Evolutionary conservation across 2,888 invertebrate genomes (phyloP).

Genomic region (Aphidius colemani): DNA sequence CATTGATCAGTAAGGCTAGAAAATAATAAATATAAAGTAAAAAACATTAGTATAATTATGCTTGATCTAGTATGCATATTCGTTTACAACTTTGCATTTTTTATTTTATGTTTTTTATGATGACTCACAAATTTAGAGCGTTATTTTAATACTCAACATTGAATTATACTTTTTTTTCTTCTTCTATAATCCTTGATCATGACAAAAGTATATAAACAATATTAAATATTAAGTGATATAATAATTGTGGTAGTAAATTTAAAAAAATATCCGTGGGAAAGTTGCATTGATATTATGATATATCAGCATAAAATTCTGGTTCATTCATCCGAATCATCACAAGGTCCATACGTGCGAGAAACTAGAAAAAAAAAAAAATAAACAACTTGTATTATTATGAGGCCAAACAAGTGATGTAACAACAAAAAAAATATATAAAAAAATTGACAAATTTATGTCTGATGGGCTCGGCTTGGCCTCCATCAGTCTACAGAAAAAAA

Average conservation of each 20-base stretch:
- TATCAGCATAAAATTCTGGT: conserved; percentile 4
- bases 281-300: background rate
- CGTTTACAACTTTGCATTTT: conserved; percentile 11
- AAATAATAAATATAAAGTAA: background rate
- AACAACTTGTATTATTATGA: background rate
- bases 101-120: conserved; percentile 27
- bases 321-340: conserved; percentile 22
- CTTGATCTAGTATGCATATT: conserved; percentile 13
- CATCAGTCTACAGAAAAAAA: background rate
- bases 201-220: background rate
- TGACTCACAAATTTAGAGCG: conserved; percentile 34
- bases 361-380: background rate
- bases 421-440: background rate
- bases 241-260: conserved; percentile 17
- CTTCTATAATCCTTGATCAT: conserved; percentile 25
- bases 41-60: background rate
- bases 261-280: conserved; percentile 9
- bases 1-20: conserved; percentile 53
- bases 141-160: conserved; percentile 17
- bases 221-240: background rate
- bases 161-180: background rate
- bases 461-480: conserved; percentile 14
- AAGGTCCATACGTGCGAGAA: conserved; percentile 2
- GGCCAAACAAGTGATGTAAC: background rate
- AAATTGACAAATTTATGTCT: conserved; percentile 2